Evolutionary conservation across 2,888 invertebrate species (phyloP).

Genomic region (Ophion slaviceki): DNA sequence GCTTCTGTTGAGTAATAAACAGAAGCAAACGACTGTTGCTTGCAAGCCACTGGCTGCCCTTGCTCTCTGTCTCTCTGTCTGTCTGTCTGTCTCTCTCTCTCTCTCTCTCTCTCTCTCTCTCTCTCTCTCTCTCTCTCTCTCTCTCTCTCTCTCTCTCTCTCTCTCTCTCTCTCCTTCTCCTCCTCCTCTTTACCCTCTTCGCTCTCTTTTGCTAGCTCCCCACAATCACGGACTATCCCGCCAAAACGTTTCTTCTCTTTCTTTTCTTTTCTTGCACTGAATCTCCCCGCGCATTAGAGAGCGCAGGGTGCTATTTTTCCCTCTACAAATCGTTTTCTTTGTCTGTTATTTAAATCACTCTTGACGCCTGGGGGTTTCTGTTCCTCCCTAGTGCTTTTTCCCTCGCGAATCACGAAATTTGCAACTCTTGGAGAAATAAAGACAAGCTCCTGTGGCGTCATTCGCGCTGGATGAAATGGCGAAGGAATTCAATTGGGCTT

Average conservation of each 20-base stretch:
- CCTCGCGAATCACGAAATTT: conserved; percentile 30
- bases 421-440: conserved; percentile 8
- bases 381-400: not conserved
- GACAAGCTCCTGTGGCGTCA: no score
- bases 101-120: no score
- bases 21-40: conserved; percentile 73
- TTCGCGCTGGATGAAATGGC: no score
- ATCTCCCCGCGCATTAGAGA: conserved; percentile 65
- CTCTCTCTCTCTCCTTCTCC: not conserved
- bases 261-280: conserved; percentile 59
- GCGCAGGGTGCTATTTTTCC: conserved; percentile 44
- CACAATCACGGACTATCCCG: conserved; percentile 66
- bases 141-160: no score
- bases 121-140: not conserved
- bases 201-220: conserved; percentile 22
- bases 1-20: conserved; percentile 80
- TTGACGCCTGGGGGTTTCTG: not conserved
- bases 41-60: conserved; percentile 62
- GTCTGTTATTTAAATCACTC: conserved; percentile 60
- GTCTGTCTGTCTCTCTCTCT: not conserved
- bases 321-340: conserved; percentile 36
- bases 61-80: conserved; percentile 34
- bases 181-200: conserved; percentile 11
- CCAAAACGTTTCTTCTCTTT: conserved; percentile 56
- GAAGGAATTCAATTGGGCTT: no score